phyloP scores from a whole-genome alignment of 1,140 invertebrate species.

The Drosophila sucinea region DNA sequence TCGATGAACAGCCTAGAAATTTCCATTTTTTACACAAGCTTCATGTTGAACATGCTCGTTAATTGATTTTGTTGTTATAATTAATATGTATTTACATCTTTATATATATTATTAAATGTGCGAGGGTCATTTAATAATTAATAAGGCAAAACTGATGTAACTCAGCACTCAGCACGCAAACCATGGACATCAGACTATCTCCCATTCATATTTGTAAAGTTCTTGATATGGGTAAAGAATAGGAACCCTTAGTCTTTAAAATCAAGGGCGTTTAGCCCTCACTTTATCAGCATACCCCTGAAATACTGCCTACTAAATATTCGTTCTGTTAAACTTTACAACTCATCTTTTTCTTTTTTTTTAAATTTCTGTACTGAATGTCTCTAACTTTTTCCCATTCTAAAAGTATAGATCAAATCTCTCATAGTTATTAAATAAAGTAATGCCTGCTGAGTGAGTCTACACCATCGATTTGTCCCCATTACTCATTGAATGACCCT shows the following conservation, averaged over 20 bases:
- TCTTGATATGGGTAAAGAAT: too few relatives aligned
- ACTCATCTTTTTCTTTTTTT: too few relatives aligned
- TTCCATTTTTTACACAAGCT: slow-evolving; percentile 72
- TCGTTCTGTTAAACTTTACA: neutral
- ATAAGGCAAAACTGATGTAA: neutral
- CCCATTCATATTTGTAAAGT: neutral
- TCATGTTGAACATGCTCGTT: slow-evolving; percentile 62
- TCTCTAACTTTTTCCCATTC: too few relatives aligned
- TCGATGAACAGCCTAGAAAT: slow-evolving; percentile 47
- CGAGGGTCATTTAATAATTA: neutral
- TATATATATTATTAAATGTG: slow-evolving; percentile 28
- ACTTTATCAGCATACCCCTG: neutral
- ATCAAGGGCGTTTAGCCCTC: neutral
- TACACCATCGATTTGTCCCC: neutral
- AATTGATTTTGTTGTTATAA: slow-evolving; percentile 68
- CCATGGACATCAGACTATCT: too few relatives aligned
- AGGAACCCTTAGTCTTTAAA: too few relatives aligned
- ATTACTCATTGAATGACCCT: neutral
- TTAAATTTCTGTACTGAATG: too few relatives aligned
- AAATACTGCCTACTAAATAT: neutral
- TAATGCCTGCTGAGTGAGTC: neutral
- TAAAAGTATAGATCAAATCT: too few relatives aligned
- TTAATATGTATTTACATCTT: slow-evolving; percentile 23
- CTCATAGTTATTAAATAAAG: too few relatives aligned
- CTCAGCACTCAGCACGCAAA: too few relatives aligned